These are phyloP conservation scores for Nycticorax nycticorax DNA, from an alignment of 2,113 vertebrate species.

Conservation along the genomic window DNA sequence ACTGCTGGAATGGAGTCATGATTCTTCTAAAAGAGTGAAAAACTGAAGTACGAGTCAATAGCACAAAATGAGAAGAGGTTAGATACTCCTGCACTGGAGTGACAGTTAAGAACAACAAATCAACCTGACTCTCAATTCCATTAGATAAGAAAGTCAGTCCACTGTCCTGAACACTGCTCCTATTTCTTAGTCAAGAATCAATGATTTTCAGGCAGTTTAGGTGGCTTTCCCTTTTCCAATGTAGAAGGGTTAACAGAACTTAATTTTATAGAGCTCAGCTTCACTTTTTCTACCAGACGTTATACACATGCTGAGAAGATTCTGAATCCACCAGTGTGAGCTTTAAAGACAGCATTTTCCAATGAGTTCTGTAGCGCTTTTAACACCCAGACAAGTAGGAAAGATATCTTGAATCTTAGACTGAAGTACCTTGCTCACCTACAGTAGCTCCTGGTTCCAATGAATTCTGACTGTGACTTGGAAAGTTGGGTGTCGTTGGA, in stretches of 20 bases:
- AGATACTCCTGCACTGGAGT: not conserved
- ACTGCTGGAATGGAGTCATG: not conserved
- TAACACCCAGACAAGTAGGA: not conserved
- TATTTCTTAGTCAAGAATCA: not conserved
- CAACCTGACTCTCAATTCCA: not conserved
- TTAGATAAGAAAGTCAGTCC: not conserved
- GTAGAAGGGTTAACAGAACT: not conserved
- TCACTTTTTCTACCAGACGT: not conserved
- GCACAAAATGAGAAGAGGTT: not conserved
- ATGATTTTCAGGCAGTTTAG: not conserved
- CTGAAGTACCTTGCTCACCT: conserved; percentile 75
- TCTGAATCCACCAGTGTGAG: not conserved
- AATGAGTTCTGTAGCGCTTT: not conserved
- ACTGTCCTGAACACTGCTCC: not conserved
- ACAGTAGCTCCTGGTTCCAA: conserved; percentile 77
- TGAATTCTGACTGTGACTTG: conserved; percentile 68
- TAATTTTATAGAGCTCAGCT: not conserved
- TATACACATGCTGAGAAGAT: not conserved
- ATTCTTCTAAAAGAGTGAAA: not conserved
- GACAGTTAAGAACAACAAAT: not conserved
- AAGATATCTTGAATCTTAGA: not conserved
- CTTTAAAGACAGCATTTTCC: not conserved
- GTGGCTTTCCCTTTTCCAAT: not conserved
- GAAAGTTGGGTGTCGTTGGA: conserved; percentile 53
- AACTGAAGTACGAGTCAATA: not conserved